phyloP scores from a whole-genome alignment of 2,888 invertebrate species.

The Stictocephala bisonia region DNA sequence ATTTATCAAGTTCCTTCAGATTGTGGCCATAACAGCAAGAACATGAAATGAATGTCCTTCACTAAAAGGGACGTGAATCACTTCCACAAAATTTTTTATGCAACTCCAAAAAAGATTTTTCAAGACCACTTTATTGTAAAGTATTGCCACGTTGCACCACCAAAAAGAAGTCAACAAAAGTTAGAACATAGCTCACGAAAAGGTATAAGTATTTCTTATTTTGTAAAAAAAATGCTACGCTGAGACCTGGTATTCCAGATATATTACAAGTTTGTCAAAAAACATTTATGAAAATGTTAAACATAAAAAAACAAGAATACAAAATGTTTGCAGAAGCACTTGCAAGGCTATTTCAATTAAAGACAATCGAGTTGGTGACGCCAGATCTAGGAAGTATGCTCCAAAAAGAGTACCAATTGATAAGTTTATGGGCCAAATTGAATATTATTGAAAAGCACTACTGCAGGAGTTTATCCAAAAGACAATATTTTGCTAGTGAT shows the following conservation, averaged over 20 bases:
- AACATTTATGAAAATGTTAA: conserved; percentile 17
- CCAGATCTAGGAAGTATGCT: conserved; percentile 3
- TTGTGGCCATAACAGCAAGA: conserved; percentile 24
- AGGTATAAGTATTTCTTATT: conserved; percentile 30
- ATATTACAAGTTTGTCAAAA: conserved; percentile 31
- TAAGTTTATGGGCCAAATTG: conserved; percentile 24
- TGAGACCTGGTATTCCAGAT: conserved; percentile 23
- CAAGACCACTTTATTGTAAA: conserved; percentile 32
- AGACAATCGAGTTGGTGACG: conserved; percentile 26
- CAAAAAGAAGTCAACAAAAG: conserved; percentile 18
- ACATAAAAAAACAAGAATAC: conserved; percentile 27
- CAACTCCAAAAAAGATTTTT: neutral
- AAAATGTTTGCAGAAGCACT: conserved; percentile 25
- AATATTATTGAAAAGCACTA: conserved; percentile 22
- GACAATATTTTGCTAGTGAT: conserved; percentile 28
- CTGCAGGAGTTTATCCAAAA: conserved; percentile 12
- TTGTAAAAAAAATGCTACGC: conserved; percentile 27
- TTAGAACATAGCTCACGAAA: conserved; percentile 29
- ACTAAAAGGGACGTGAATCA: conserved; percentile 22
- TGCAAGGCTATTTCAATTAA: conserved; percentile 14
- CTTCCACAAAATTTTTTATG: conserved; percentile 36
- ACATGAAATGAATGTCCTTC: neutral
- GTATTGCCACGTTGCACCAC: conserved; percentile 20
- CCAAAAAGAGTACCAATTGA: conserved; percentile 26
- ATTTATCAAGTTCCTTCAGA: no score